phyloP scores from a whole-genome alignment of 2,888 invertebrate species.

The Apoda limacodes region DNA sequence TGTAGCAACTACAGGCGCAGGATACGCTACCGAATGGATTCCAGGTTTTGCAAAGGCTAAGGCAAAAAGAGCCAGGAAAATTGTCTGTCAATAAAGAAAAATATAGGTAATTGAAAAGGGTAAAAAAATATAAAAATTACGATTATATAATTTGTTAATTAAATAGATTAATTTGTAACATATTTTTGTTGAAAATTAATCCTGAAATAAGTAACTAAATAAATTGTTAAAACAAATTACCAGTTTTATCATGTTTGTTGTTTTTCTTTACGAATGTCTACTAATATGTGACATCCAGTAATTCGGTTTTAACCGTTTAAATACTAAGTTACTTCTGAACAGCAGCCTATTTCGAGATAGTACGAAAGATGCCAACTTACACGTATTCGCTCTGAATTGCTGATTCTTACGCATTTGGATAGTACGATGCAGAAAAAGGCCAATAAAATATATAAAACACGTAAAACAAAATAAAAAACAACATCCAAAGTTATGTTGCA shows the following conservation, averaged over 20 bases:
- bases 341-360: constrained; percentile 37
- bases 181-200: too few relatives aligned
- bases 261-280: too few relatives aligned
- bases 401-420: too few relatives aligned
- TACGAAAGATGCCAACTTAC: constrained; percentile 42
- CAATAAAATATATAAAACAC: too few relatives aligned
- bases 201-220: not conserved
- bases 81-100: constrained; percentile 33
- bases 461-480: too few relatives aligned
- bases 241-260: constrained; percentile 58
- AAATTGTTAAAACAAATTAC: constrained; percentile 32
- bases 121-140: too few relatives aligned
- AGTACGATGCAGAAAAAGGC: constrained; percentile 24
- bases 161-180: too few relatives aligned
- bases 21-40: constrained; percentile 37
- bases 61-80: constrained; percentile 45
- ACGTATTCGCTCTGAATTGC: constrained; percentile 39
- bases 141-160: too few relatives aligned
- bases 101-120: too few relatives aligned
- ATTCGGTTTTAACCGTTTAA: constrained; percentile 32
- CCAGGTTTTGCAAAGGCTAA: constrained; percentile 55
- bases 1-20: constrained; percentile 28
- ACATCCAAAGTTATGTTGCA: too few relatives aligned
- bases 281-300: constrained; percentile 30
- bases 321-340: constrained; percentile 35